Evolutionary conservation across 2,888 invertebrate genomes (phyloP).

Genomic region (Campoplex nolae): DNA sequence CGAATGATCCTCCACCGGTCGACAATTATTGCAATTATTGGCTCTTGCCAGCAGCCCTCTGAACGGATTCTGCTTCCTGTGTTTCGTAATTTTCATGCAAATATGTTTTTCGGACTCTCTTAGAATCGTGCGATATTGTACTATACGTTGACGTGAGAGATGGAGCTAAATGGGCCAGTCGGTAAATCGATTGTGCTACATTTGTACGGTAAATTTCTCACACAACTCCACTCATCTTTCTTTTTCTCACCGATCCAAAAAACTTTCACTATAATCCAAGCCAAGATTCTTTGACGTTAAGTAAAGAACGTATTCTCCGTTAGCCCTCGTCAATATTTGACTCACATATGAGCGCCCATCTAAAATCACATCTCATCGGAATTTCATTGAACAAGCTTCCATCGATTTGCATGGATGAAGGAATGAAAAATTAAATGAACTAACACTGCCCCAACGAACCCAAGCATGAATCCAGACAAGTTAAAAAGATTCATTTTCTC

Average conservation of each 20-base stretch:
- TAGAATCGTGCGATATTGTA: neutral
- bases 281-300: neutral
- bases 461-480: neutral
- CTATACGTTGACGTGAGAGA: neutral
- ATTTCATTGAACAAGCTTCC: too few relatives aligned
- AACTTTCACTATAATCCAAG: neutral
- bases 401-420: too few relatives aligned
- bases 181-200: neutral
- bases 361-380: too few relatives aligned
- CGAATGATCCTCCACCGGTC: conserved; percentile 77
- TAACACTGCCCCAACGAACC: too few relatives aligned
- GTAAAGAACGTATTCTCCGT: neutral
- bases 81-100: conserved; percentile 79
- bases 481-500: neutral
- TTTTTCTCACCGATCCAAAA: neutral
- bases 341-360: neutral
- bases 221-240: neutral
- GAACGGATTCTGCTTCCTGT: conserved; percentile 63
- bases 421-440: too few relatives aligned
- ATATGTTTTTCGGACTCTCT: conserved; percentile 67
- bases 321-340: neutral
- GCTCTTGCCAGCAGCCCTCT: conserved; percentile 62
- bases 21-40: conserved; percentile 84
- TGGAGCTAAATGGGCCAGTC: neutral
- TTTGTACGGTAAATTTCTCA: neutral